Conservation (phyloP, 2,888 invertebrate genomes). For the Microctonus hyperodae region DNA sequence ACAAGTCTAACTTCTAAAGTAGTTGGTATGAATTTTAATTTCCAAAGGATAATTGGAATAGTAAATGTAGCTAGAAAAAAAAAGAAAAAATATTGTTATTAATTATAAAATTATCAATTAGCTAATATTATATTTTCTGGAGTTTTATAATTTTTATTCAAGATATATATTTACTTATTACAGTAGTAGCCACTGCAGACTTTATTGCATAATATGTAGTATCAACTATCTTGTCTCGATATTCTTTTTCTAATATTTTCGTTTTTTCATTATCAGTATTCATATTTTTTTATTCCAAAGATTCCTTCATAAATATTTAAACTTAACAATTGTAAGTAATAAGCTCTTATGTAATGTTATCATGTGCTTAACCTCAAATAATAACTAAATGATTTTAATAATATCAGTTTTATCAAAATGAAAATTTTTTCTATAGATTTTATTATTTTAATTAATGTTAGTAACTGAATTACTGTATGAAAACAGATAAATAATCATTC, state of each 20-base stretch:
- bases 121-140: too few relatives aligned
- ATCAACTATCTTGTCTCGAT: slow-evolving; percentile 2
- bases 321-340: too few relatives aligned
- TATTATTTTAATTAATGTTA: too few relatives aligned
- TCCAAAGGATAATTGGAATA: slow-evolving; percentile 11
- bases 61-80: slow-evolving; percentile 16
- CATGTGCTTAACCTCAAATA: too few relatives aligned
- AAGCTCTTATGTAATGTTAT: too few relatives aligned
- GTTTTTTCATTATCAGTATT: neutral
- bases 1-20: neutral
- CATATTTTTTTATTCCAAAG: neutral
- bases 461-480: too few relatives aligned
- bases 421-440: too few relatives aligned
- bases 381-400: too few relatives aligned
- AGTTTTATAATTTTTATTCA: neutral
- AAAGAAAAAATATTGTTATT: neutral
- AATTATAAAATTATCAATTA: neutral
- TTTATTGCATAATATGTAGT: neutral
- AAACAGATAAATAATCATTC: too few relatives aligned
- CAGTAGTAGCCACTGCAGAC: neutral
- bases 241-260: slow-evolving; percentile 11
- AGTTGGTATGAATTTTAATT: neutral
- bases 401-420: too few relatives aligned
- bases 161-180: slow-evolving; percentile 15
- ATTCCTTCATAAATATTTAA: too few relatives aligned